Percentiles rank a stretch among this genome's conserved stretches.
Evolutionary conservation across 2,797 vertebrate species (phyloP).

Genomic region (Podarcis siculus): DNA sequence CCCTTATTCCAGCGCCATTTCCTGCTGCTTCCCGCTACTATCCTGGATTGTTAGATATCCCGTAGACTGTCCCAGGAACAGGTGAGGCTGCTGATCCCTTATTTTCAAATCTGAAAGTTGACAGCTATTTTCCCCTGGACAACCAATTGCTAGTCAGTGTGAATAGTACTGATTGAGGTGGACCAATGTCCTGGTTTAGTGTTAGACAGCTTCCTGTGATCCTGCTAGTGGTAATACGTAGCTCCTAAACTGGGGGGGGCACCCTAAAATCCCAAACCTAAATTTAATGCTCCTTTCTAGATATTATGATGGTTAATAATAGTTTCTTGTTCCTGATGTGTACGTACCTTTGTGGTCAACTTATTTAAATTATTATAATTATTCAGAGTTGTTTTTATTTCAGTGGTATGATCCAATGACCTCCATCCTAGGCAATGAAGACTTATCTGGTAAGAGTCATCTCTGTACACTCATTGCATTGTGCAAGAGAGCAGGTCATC

Average conservation of each 20-base stretch:
- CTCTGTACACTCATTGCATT: background rate
- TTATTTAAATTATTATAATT: background rate
- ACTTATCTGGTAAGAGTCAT: slow-evolving; percentile 77
- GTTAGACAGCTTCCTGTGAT: too few relatives aligned
- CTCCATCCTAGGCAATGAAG: slow-evolving; percentile 83
- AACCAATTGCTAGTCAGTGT: too few relatives aligned
- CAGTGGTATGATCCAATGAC: slow-evolving; percentile 83
- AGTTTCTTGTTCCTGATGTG: background rate
- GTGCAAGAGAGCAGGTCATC: background rate
- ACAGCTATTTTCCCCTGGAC: too few relatives aligned
- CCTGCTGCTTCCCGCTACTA: too few relatives aligned
- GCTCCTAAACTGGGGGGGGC: background rate
- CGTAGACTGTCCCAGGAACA: too few relatives aligned
- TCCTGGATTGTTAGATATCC: too few relatives aligned
- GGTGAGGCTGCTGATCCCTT: too few relatives aligned
- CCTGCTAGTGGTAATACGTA: background rate
- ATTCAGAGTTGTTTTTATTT: slow-evolving; percentile 15
- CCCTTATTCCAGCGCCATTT: too few relatives aligned
- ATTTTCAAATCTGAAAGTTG: too few relatives aligned
- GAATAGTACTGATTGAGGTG: too few relatives aligned
- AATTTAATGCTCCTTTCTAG: background rate
- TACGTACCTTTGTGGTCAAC: background rate
- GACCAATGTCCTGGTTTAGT: too few relatives aligned
- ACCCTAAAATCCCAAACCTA: background rate
- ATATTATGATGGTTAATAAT: background rate